Conservation (phyloP, 2,113 vertebrate species). For the chimpanzee (Pan troglodytes) region NHGRI_mPanTro3-v2.1_pri NC_072404.2:103693001-103693500, state of each 20-base stretch:
- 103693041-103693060: not conserved
- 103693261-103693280: not conserved
- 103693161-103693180: not conserved
- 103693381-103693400: not conserved
- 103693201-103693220: not conserved
- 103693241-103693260: not conserved
- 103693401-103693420: not conserved
- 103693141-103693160: not conserved
- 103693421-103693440: not conserved
- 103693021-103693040: not conserved
- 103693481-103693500: not conserved
- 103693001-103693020: not conserved
- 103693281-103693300: not conserved
- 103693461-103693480: not conserved
- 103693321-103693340: not conserved
- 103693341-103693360: not conserved
- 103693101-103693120: not conserved
- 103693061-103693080: conserved; percentile 14
- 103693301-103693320: not conserved
- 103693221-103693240: not conserved
- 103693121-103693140: not conserved
- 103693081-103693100: conserved; percentile 41
- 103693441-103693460: not conserved
- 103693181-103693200: not conserved
- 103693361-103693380: conserved; percentile 43